phyloP scores from a whole-genome alignment of 2,888 invertebrate species.

The Lasioglossum calceatum region DNA sequence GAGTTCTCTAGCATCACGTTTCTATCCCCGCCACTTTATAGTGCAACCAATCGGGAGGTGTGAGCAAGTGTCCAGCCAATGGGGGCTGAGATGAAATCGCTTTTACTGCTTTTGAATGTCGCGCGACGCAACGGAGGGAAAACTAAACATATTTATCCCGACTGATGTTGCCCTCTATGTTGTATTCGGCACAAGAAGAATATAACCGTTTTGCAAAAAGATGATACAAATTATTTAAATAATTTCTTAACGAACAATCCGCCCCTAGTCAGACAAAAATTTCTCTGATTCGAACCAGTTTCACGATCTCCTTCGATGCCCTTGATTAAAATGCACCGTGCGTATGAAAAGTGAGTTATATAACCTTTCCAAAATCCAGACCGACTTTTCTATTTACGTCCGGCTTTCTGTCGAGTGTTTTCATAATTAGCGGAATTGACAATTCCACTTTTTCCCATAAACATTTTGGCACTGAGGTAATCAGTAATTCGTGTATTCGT shows the following conservation, averaged over 20 bases:
- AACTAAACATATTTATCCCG: background rate
- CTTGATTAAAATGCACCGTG: slow-evolving; percentile 20
- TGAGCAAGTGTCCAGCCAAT: background rate
- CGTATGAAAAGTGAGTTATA: slow-evolving; percentile 54
- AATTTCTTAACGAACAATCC: background rate
- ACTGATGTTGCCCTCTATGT: slow-evolving; percentile 28
- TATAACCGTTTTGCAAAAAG: background rate
- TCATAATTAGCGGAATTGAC: background rate
- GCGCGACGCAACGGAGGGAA: background rate
- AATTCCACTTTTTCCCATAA: background rate
- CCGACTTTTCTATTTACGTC: background rate
- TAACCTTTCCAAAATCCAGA: slow-evolving; percentile 48
- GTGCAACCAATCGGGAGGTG: background rate
- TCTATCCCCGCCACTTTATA: background rate
- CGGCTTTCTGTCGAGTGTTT: background rate
- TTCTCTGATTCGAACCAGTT: background rate
- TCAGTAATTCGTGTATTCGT: slow-evolving; percentile 26
- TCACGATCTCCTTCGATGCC: background rate
- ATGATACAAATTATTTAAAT: slow-evolving; percentile 18
- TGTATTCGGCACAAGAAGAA: background rate
- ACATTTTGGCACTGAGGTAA: slow-evolving; percentile 8
- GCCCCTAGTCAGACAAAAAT: background rate
- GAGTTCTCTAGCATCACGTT: background rate
- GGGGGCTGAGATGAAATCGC: background rate
- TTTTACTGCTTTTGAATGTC: background rate